Evolutionary conservation across 2,888 invertebrate genomes (phyloP).

Genomic region (Gymnoscelis rufifasciata): DNA sequence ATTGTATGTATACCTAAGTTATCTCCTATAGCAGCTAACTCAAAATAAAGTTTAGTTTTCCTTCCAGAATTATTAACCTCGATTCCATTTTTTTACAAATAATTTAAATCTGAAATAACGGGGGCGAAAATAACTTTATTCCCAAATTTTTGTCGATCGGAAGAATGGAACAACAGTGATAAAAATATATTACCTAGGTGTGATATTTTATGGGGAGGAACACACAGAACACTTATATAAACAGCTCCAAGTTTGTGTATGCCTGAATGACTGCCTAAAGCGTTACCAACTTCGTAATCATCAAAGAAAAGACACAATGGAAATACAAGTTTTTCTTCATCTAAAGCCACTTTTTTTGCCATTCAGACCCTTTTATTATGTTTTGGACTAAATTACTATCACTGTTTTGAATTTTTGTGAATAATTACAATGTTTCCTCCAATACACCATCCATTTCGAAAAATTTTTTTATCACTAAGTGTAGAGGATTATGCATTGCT

Average conservation of each 20-base stretch:
- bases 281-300: too few species aligned
- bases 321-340: too few species aligned
- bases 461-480: too few species aligned
- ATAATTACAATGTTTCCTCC: too few species aligned
- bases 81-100: background rate
- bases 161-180: background rate
- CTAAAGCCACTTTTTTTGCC: too few species aligned
- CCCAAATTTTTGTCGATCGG: background rate
- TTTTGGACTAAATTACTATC: too few species aligned
- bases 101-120: background rate
- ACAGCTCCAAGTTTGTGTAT: background rate
- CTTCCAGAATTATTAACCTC: background rate
- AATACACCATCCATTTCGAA: too few species aligned
- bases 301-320: too few species aligned
- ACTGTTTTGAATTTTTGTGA: too few species aligned
- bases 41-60: background rate
- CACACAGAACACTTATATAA: background rate
- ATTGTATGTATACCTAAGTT: background rate
- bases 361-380: too few species aligned
- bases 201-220: background rate
- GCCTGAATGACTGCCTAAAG: too few species aligned
- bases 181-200: background rate
- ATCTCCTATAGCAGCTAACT: background rate
- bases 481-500: too few species aligned
- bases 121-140: background rate